Conservation (phyloP, 1,140 invertebrate genomes). For the Nixonia krombeini region DNA sequence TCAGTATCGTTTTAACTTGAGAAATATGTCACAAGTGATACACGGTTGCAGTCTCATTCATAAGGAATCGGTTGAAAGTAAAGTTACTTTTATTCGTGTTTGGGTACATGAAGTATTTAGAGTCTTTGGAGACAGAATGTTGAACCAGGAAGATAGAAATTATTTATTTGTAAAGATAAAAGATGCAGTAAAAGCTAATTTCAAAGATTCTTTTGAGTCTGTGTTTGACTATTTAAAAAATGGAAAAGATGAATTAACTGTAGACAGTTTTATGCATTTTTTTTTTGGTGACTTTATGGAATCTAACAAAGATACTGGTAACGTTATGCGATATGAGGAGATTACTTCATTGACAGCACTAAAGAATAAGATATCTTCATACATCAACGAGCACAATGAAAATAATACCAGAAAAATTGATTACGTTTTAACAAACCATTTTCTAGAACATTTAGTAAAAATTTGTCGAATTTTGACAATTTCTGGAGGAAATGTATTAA, state of each 20-base stretch:
- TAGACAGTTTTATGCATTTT: constrained; percentile 74
- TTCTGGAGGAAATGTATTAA: constrained; percentile 71
- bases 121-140: constrained; percentile 80
- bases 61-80: constrained; percentile 76
- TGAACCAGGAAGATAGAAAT: constrained; percentile 73
- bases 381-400: constrained; percentile 77
- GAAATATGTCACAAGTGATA: constrained; percentile 76
- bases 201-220: constrained; percentile 74
- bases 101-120: constrained; percentile 81
- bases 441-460: constrained; percentile 76
- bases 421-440: constrained; percentile 76
- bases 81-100: constrained; percentile 71
- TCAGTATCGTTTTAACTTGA: constrained; percentile 79
- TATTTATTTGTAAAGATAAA: constrained; percentile 74
- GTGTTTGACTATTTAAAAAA: constrained; percentile 65
- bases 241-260: constrained; percentile 67
- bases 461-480: constrained; percentile 76
- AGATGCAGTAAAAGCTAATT: constrained; percentile 67
- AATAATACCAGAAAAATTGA: constrained; percentile 75
- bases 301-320: constrained; percentile 59
- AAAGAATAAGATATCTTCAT: constrained; percentile 71
- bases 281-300: constrained; percentile 79
- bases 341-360: constrained; percentile 74
- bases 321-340: constrained; percentile 77
- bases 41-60: constrained; percentile 77